Base-by-base conservation (phyloP, 2,113 vertebrate genomes). In the Pseudorectes ferrugineus region DNA sequence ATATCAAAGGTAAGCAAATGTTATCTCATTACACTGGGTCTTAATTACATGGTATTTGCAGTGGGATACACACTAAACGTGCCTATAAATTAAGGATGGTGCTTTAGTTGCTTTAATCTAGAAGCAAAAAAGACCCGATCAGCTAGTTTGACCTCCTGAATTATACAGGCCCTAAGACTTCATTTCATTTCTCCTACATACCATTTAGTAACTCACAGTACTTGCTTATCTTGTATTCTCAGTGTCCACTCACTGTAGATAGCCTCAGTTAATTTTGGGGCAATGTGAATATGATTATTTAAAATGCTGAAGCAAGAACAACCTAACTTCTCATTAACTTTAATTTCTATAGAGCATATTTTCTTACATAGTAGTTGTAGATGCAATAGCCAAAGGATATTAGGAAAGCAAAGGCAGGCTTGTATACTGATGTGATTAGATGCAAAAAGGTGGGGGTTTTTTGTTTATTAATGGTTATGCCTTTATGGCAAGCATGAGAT, bases 1-100 rank as follows among this genome's bases (percentile, higher is more conserved):
- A 99, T 94, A 97, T 99, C 96, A 99, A 99, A 99, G 99, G 99
- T 99, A 96, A 99, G 98, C 81, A 92, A 97, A 97, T 89, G 36
- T 94, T 78, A 95, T 92, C 90, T 97, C 62, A 93, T 95, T 92
- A 85, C 36, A 43, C 0, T 95, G 52, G 88, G 48, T 80, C 78
- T 91, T 96, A 95, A 95, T 90, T 85, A 92, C 62, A 80, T 67
- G 61, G 68, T 67, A 31, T 93, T 92, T 92, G 54, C 55, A 84
- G 72, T 88, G 83, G 88, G 74, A 35, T 86, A 72, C 52, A 75
- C 79, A 90, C 65, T 95, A 88, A 95, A 94, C 1, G 35, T 94
- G 75, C 85, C 85, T 89, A 22, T 88, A 93, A 93, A 94, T 95
- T 86, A 96, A 88, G 73, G 67, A 88, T 78, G 57, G 76, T 94